Base-by-base conservation (phyloP, 2,113 vertebrate species). In the Pachyramphus minor region DNA sequence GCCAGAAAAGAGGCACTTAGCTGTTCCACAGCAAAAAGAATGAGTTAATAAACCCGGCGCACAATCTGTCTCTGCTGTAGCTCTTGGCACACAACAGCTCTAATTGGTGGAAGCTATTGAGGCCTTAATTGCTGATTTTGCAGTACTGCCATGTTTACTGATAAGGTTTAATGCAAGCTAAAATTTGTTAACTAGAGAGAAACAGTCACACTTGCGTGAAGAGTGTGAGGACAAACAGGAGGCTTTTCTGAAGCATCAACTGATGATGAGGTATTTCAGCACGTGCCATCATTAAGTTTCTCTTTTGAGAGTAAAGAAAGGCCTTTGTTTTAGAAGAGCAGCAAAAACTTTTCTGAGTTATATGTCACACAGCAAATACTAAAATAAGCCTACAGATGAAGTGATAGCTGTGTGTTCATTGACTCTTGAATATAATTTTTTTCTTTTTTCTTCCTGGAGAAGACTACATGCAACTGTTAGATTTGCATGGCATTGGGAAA, bases 311-410 rank as follows among this genome's bases (percentile, higher is more conserved):
- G 91, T 97, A 94, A 79, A 91, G 93, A 94, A 98, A 97, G 91
- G 88, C 95, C 91, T 91, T 92, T 87, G 55, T 93, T 90, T n/a
- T 69, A 95, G 91, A 96, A 98, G 93, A 97, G 22, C 41, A 85
- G 96, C 95, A 97, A 95, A 92, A 97, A 96, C 95, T 72, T 89
- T 66, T 21, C 10, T 25, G 27, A 35, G 18, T 45, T 73, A 25
- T 8, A 18, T 2, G 14, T 96, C 97, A 93, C 53, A 31, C 75
- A 93, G 63, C 87, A 81, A 39, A 86, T 95, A 95, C 86, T 95
- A 89, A 96, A 98, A 96, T 98, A 98, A 98, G 94, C 97, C 89
- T 97, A 8, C 50, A 90, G 91, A 44, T 91, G 19, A 56, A 93
- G 67, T 86, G 50, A 83, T 89, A 90, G 72, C 96, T 87, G 93